Conservation (phyloP, 2,888 invertebrate genomes). For the Parnassius smintheus region DNA sequence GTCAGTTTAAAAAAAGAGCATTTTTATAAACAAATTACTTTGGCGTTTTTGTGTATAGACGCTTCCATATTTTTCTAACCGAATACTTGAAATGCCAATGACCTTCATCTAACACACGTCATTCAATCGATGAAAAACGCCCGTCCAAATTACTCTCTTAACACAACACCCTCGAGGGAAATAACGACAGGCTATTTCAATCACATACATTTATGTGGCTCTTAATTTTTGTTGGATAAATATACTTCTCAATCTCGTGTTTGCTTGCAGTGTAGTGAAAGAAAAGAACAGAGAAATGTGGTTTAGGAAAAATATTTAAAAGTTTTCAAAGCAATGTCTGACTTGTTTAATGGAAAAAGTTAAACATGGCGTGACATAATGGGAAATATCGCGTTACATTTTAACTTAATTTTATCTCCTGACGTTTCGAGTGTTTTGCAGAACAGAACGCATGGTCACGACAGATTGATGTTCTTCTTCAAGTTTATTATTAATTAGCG, state of each 20-base stretch:
- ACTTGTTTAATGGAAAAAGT: no score
- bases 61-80: conserved; percentile 9
- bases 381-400: no score
- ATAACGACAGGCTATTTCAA: conserved; percentile 25
- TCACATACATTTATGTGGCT: conserved; percentile 16
- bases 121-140: conserved; percentile 21
- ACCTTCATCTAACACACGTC: conserved; percentile 24
- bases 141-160: conserved; percentile 23
- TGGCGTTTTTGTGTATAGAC: neutral
- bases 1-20: neutral
- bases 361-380: no score
- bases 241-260: conserved; percentile 14
- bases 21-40: neutral
- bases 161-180: conserved; percentile 16
- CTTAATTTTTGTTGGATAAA: conserved; percentile 22
- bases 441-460: no score
- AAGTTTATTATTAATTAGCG: no score
- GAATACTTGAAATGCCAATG: conserved; percentile 14
- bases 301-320: neutral
- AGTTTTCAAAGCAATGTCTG: no score
- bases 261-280: neutral
- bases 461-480: no score
- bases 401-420: no score
- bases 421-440: no score
- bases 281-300: neutral